These are phyloP conservation scores for Actinernus sp. DNA, from an alignment of 92 coral and sea anemone species.

Conservation along the genomic window DNA sequence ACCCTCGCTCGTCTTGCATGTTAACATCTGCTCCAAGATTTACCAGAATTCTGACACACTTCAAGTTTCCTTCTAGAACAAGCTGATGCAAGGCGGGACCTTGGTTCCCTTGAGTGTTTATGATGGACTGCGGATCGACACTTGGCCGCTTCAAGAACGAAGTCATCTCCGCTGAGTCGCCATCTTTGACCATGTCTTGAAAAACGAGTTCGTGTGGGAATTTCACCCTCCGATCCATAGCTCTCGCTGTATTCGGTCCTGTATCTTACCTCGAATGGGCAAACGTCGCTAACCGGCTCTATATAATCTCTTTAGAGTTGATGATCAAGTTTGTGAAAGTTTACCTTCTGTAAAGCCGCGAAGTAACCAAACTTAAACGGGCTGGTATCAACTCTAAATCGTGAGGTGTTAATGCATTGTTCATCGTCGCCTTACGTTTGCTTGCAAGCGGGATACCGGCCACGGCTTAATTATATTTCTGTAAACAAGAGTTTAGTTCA, in stretches of 20 bases:
- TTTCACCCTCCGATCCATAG: constrained; percentile 82
- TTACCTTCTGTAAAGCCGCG: constrained; percentile 33
- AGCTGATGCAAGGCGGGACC: constrained; percentile 93
- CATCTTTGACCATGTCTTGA: constrained; percentile 96
- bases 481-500: constrained; percentile 66
- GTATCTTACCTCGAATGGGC: not conserved
- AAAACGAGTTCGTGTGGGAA: constrained; percentile 96
- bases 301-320: constrained; percentile 7
- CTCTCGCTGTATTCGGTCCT: not conserved
- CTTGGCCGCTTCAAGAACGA: constrained; percentile 95
- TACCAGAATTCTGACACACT: constrained; percentile 92
- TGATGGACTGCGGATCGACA: constrained; percentile 86
- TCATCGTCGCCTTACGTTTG: constrained; percentile 22
- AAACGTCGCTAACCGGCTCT: not conserved
- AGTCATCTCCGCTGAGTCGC: constrained; percentile 93
- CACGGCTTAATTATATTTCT: constrained; percentile 64
- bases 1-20: constrained; percentile 83
- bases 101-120: constrained; percentile 69
- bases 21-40: constrained; percentile 97
- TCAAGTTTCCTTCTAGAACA: constrained; percentile 93
- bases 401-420: constrained; percentile 58
- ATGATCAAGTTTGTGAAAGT: constrained; percentile 11
- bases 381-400: not conserved
- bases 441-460: constrained; percentile 48
- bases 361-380: constrained; percentile 7